phyloP scores from a whole-genome alignment of 2,113 vertebrate species.

The Hassar affinis region DNA sequence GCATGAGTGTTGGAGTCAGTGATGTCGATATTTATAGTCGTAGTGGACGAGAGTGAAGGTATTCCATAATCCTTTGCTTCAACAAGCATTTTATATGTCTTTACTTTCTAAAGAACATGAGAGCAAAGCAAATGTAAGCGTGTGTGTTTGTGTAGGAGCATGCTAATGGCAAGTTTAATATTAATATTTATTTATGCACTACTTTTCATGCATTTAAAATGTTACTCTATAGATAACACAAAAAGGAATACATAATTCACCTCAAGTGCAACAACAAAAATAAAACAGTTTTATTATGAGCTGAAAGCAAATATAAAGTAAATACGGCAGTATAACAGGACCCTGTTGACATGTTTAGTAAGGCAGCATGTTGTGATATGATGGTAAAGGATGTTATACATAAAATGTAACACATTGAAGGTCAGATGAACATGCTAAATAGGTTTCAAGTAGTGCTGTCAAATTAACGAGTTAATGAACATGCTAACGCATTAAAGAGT shows the following conservation, averaged over 20 bases:
- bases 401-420: background rate
- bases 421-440: too few relatives aligned
- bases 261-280: too few relatives aligned
- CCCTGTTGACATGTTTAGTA: too few relatives aligned
- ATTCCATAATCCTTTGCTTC: conserved; percentile 66
- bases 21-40: conserved; percentile 62
- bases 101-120: conserved; percentile 62
- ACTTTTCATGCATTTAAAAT: background rate
- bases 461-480: too few relatives aligned
- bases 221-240: background rate
- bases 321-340: too few relatives aligned
- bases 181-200: background rate
- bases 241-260: background rate
- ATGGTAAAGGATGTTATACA: too few relatives aligned
- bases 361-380: too few relatives aligned
- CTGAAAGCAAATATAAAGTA: too few relatives aligned
- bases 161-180: background rate
- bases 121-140: background rate
- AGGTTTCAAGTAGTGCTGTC: too few relatives aligned
- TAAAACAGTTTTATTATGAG: too few relatives aligned
- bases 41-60: conserved; percentile 61
- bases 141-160: too few relatives aligned
- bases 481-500: too few relatives aligned
- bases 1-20: conserved; percentile 70
- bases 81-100: conserved; percentile 62